Evolutionary conservation across 2,113 vertebrate species (phyloP), one percentile per base, ranked within the genome.

Genomic region (Rhabdornis inornatus): DNA sequence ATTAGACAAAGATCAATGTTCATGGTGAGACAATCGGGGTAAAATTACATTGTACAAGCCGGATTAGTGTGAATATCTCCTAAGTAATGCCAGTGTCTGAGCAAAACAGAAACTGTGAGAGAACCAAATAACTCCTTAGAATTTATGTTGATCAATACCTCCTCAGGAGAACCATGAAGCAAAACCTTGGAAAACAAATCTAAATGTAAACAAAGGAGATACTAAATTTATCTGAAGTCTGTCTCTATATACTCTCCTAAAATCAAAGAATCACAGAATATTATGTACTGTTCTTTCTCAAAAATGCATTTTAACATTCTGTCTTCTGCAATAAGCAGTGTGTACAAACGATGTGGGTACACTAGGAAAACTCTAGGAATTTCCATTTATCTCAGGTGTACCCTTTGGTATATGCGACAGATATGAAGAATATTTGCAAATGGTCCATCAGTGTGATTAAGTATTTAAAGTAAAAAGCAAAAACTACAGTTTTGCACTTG

Each of bases 21-120:
- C 0, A 0, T 65, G 5, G 9, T 47, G 44, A 89, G 63, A 63
- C 11, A 63, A 0, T 53, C 1, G 3, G n/a, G 10, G 10, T 83
- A 61, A 81, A 74, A 72, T 10, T 37, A 24, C 0, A 0, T 60
- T 82, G 19, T 13, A 14, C 6, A 28, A 53, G 31, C 31, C 47
- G 24, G 14, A 8, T 64, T 87, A 47, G 2, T 65, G 10, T 71
- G 40, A 60, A 5, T 65, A 13, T 87, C 37, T 60, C 49, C 23
- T 83, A 53, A 55, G 24, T 50, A 89, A 37, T 37, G 49, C 61
- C 6, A 17, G 15, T 61, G 18, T 37, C 12, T 70, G 30, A 85
- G 27, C 24, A 61, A 77, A 74, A 61, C 15, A 66, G 42, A 49
- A 87, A 28, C 33, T 22, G 12, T 0, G 1, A 66, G 42, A 59